Conservation (phyloP, 2,113 vertebrate genomes). For the Camelus bactrianus region DNA sequence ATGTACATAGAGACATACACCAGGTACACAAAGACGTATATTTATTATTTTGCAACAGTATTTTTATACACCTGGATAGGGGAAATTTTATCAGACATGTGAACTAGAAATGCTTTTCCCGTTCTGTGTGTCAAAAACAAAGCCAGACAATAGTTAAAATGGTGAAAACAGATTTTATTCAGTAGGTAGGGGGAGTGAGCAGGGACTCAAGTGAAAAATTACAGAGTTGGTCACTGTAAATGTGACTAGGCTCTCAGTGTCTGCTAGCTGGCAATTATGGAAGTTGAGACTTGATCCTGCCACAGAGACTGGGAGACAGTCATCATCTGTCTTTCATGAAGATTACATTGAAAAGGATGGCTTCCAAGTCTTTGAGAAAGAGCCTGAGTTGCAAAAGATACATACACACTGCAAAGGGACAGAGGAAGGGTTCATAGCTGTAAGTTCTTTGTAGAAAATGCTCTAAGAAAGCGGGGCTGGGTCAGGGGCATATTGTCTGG, state of each 20-base stretch:
- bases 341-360: not conserved
- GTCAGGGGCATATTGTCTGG: not conserved
- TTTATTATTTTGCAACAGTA: not conserved
- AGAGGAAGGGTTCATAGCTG: not conserved
- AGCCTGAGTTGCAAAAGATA: not conserved
- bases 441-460: not conserved
- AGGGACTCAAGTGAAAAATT: not conserved
- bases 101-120: not conserved
- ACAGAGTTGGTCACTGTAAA: not conserved
- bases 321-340: not conserved
- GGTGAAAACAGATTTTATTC: not conserved
- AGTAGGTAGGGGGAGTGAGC: not conserved
- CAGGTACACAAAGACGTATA: not conserved
- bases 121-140: not conserved
- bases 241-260: not conserved
- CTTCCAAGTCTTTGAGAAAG: not conserved
- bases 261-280: not conserved
- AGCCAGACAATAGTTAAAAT: not conserved
- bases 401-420: not conserved
- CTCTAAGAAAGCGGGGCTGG: not conserved
- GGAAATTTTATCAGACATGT: not conserved
- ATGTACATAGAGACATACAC: rapidly evolving
- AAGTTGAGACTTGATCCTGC: not conserved
- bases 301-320: not conserved
- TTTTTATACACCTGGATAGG: not conserved